Percentiles rank a stretch among this genome's conserved stretches.
Evolutionary conservation across 2,113 vertebrate species (phyloP).

Genomic region (Halcyon malimbica): DNA sequence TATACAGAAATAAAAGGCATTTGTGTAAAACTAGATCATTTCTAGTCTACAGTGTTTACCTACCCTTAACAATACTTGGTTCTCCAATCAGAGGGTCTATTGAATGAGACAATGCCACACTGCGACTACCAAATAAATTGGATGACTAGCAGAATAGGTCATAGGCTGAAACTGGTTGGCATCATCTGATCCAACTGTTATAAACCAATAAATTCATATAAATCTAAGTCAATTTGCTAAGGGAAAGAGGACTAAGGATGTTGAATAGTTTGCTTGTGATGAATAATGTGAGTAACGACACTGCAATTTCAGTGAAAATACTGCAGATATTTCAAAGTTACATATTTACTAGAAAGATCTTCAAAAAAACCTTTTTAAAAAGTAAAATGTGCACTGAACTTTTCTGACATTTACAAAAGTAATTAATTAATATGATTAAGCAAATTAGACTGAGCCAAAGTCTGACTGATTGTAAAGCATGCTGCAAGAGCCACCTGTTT

Average conservation of each 20-base stretch:
- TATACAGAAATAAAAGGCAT: not conserved
- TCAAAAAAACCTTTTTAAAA: constrained; percentile 37
- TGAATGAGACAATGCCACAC: not conserved
- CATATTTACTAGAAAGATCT: constrained; percentile 58
- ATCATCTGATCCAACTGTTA: not conserved
- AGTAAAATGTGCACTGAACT: constrained; percentile 68
- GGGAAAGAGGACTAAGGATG: not conserved
- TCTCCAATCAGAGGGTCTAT: not conserved
- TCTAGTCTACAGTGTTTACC: not conserved
- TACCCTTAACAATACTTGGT: not conserved
- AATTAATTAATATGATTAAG: constrained; percentile 76
- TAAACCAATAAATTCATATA: not conserved
- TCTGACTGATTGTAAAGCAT: constrained; percentile 72
- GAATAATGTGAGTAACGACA: not conserved
- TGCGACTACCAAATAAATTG: not conserved
- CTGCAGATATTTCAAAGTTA: constrained; percentile 53
- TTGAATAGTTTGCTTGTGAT: not conserved
- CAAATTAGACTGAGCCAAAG: constrained; percentile 69
- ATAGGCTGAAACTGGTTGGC: not conserved
- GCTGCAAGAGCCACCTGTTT: constrained; percentile 73
- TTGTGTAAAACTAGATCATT: not conserved
- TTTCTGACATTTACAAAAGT: constrained; percentile 75
- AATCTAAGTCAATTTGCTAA: not conserved
- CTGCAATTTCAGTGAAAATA: not conserved
- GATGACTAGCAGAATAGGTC: not conserved